A percentile compares a stretch with the other conserved stretches of the same genome.
Conservation (phyloP, 1,140 invertebrate species). For the Chelonus insularis region DNA sequence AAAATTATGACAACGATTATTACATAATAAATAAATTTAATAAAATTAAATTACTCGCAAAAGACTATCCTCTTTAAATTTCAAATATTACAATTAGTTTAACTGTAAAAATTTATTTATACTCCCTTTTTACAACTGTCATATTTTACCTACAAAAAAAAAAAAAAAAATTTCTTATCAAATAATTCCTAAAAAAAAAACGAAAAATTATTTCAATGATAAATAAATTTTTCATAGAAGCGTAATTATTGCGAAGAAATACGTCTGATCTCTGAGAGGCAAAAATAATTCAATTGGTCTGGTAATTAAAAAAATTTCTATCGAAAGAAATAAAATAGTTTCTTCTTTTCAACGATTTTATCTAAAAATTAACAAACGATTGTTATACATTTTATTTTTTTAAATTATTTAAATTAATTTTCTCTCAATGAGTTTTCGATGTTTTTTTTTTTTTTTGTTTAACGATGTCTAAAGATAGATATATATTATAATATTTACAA, state of each 20-base stretch:
- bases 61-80: too few species aligned
- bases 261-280: conserved; percentile 25
- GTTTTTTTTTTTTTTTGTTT: too few species aligned
- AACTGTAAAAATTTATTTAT: too few species aligned
- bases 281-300: conserved; percentile 20
- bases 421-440: too few species aligned
- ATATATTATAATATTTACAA: background rate
- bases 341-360: conserved; percentile 28
- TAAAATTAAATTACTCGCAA: too few species aligned
- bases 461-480: background rate
- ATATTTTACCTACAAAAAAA: too few species aligned
- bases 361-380: too few species aligned
- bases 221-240: background rate
- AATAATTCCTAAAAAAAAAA: background rate
- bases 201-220: background rate
- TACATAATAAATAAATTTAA: conserved; percentile 20
- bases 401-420: too few species aligned
- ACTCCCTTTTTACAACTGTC: too few species aligned
- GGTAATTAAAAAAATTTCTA: conserved; percentile 6
- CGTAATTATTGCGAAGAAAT: background rate
- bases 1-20: conserved; percentile 20
- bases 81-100: too few species aligned
- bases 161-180: background rate
- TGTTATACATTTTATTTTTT: too few species aligned
- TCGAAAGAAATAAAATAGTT: conserved; percentile 11